phyloP scores from a whole-genome alignment of 2,113 vertebrate genomes.

The Rhinoderma darwinii region DNA sequence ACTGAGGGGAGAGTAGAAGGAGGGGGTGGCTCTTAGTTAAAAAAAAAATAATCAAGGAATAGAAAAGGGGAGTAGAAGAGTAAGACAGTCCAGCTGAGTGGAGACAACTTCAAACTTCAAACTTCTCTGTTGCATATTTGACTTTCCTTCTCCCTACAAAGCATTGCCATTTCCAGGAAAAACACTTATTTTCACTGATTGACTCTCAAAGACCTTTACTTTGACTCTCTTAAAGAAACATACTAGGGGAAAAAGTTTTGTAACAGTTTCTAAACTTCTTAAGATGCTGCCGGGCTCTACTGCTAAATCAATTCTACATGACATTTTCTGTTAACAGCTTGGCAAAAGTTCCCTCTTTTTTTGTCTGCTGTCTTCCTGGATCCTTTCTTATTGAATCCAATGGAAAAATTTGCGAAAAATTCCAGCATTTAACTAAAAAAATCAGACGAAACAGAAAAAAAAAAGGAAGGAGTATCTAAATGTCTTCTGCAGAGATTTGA shows the following conservation, averaged over 20 bases:
- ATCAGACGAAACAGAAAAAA: slow-evolving; percentile 33
- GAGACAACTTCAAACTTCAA: neutral
- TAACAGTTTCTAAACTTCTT: neutral
- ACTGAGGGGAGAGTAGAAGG: slow-evolving; percentile 55
- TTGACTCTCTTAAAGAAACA: neutral
- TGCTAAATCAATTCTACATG: neutral
- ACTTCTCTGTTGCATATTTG: neutral
- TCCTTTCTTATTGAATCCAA: slow-evolving; percentile 30
- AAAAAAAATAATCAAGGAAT: slow-evolving; percentile 16
- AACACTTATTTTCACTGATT: neutral
- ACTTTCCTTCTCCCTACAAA: slow-evolving; percentile 5
- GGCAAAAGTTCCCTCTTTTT: neutral
- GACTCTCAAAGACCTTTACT: neutral
- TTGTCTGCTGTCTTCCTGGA: slow-evolving; percentile 1
- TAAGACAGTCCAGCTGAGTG: slow-evolving; percentile 18
- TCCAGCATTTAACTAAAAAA: slow-evolving; percentile 43
- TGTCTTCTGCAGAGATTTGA: slow-evolving; percentile 10
- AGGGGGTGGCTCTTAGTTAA: slow-evolving; percentile 20
- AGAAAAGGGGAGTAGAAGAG: slow-evolving; percentile 15
- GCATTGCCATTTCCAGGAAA: neutral
- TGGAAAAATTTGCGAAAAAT: slow-evolving; percentile 54
- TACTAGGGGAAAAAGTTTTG: neutral
- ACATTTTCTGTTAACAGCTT: slow-evolving; percentile 12
- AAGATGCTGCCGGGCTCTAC: slow-evolving; percentile 13
- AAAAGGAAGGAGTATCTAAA: neutral